Evolutionary conservation across 2,888 invertebrate species (phyloP), one percentile per base, ranked within the genome.

Genomic region (Cotesia congregata): DNA sequence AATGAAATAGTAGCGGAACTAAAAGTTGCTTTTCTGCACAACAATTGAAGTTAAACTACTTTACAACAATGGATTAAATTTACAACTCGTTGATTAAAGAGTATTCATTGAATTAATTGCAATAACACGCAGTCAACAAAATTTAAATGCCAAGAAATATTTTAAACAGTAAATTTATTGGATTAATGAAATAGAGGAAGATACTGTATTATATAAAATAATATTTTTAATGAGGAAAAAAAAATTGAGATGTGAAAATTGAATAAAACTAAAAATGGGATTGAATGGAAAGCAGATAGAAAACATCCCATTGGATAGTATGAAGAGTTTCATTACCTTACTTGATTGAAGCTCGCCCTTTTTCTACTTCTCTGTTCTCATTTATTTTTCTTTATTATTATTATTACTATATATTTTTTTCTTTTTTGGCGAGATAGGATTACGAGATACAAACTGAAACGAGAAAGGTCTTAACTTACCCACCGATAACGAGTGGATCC

Each of bases 401-500:
- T 50, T 50, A 50, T 50, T 50, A 6, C n/a, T 15, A 62, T 20
- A 64, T 41, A 15, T 64, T 7, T 41, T 6, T 3, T n/a, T 30
- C 41, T 50, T n/a, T 64, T 39, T 30, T 7, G 15, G 17, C 9
- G 30, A 72, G 72, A 72, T 72, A 65, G 41, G 39, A 72, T 72
- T 20, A 65, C 38, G 50, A 41, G 20, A 65, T 65, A 72, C 64
- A 65, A 72, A 65, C 65, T 72, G 9, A 41, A 72, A 72, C 65
- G 41, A 72, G 30, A 65, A 30, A 65, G 64, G 64, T 20, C 72
- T 65, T 65, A 72, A 50, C 38, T 76, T 62, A 38, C 68, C 71
- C 30, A 61, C 41, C 65, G 76, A 72, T 77, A 79, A 79, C 79
- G 76, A 79, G 78, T 64, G 59, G 67, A 71, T 71, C 20, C 67